phyloP scores from a whole-genome alignment of 2,888 invertebrate genomes.

The Notodonta dromedarius region DNA sequence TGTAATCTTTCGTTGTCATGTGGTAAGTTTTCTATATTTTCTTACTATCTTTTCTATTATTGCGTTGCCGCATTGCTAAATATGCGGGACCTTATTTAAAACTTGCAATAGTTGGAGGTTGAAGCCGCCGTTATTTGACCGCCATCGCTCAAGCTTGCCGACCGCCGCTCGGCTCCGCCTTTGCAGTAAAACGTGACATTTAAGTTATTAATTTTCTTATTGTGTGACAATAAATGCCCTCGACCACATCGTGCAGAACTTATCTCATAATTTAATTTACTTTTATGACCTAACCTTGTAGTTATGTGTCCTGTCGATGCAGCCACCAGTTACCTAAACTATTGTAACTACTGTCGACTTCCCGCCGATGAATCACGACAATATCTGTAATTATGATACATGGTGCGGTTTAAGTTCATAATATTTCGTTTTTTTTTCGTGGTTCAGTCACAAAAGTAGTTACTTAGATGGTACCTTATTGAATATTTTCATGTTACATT shows the following conservation, averaged over 20 bases:
- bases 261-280: conserved; percentile 34
- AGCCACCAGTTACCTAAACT: conserved; percentile 44
- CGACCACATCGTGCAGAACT: conserved; percentile 9
- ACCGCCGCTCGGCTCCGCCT: conserved; percentile 70
- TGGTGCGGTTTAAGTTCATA: conserved; percentile 6
- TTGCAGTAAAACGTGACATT: conserved; percentile 56
- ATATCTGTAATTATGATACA: conserved; percentile 29
- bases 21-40: conserved; percentile 65
- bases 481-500: no score
- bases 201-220: conserved; percentile 31
- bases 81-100: conserved; percentile 12
- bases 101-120: conserved; percentile 31
- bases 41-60: conserved; percentile 7
- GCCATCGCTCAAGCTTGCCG: conserved; percentile 79
- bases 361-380: conserved; percentile 59
- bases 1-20: conserved; percentile 70
- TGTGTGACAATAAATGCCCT: conserved; percentile 18
- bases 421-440: neutral
- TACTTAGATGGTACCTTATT: no score
- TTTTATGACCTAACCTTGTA: conserved; percentile 47
- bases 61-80: conserved; percentile 9
- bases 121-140: conserved; percentile 78
- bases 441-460: no score
- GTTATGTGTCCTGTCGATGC: conserved; percentile 34
- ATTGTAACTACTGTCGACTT: conserved; percentile 42